A percentile compares a stretch with the other conserved stretches of the same genome.
phyloP scores from a whole-genome alignment of 64 coral and sea anemone species.

The Pocillopora verrucosa region DNA sequence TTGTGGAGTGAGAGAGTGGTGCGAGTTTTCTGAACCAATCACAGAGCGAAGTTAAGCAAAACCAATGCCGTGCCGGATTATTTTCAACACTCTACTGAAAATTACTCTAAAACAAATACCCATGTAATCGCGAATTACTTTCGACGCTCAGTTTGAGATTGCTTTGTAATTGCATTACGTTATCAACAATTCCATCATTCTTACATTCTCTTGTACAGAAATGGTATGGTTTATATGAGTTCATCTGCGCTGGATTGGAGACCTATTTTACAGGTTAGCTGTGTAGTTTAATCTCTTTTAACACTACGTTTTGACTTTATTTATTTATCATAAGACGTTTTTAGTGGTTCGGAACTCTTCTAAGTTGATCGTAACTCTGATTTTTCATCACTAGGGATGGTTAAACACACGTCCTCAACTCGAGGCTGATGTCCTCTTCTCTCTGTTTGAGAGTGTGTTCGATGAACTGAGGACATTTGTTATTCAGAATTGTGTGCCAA shows the following conservation, averaged over 20 bases:
- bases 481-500: slow-evolving; percentile 66
- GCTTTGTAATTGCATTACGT: not conserved
- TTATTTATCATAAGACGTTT: no score
- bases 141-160: not conserved
- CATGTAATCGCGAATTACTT: no score
- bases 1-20: no score
- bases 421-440: slow-evolving; percentile 80
- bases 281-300: not conserved
- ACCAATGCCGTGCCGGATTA: no score
- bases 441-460: slow-evolving; percentile 88
- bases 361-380: no score
- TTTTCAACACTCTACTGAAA: no score
- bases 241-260: slow-evolving; percentile 92
- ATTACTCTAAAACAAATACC: no score
- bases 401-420: slow-evolving; percentile 75
- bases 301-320: no score
- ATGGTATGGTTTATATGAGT: slow-evolving; percentile 99
- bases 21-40: no score
- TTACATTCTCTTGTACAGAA: slow-evolving; percentile 42
- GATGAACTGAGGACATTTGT: slow-evolving; percentile 73
- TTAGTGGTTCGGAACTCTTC: no score
- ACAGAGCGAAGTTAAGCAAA: no score
- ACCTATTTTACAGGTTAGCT: slow-evolving; percentile 78
- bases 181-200: not conserved
- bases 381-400: slow-evolving; percentile 72